Base-by-base conservation (phyloP, 1,140 invertebrate species). In the Neodiprion virginianus region DNA sequence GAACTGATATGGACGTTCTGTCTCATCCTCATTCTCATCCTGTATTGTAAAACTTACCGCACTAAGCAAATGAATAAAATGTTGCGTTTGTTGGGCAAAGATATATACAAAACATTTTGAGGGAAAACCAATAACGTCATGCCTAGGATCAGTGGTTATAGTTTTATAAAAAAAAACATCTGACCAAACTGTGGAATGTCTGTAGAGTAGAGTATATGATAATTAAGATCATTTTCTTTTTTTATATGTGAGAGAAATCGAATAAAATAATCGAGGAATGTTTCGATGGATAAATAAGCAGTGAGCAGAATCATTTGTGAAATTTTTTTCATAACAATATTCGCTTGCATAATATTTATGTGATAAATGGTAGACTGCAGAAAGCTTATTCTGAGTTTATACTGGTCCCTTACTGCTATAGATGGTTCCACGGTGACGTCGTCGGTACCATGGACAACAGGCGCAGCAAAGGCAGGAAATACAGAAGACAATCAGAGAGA, bases 381-480 rank as follows among this genome's bases (percentile, higher is more conserved):
- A 71, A 71, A 67, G 70, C 68, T 48, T 21, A 11, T 69, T 76
- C 2, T 12, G n/a, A 11, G 4, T 61, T 61, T 69, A 69, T 23
- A 69, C 40, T 69, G 40, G 17, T 69, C 9, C 78, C 83, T 82
- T 77, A 86, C 84, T 80, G 74, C 84, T 85, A 72, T 86, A 87
- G 67, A 85, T 80, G 1, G 80, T 83, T 28, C 85, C 85, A 71
- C 72, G 80, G 28, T 87, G 82, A 74, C 84, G 83, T 72, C 83
- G 79, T 23, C 79, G 80, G 72, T 87, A 84, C 79, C 81, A 86
- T 11, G 84, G 86, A 8, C 85, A 86, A 48, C 82, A 86, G 10
- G 75, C 81, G 72, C 85, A 87, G 81, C 84, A 87, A 8, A 85
- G 74, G 48, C 86, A 87, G 0, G 75, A 84, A 66, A 87, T 61